Evolutionary conservation across 1,140 invertebrate genomes (phyloP).

Genomic region (Penaeus vannamei): DNA sequence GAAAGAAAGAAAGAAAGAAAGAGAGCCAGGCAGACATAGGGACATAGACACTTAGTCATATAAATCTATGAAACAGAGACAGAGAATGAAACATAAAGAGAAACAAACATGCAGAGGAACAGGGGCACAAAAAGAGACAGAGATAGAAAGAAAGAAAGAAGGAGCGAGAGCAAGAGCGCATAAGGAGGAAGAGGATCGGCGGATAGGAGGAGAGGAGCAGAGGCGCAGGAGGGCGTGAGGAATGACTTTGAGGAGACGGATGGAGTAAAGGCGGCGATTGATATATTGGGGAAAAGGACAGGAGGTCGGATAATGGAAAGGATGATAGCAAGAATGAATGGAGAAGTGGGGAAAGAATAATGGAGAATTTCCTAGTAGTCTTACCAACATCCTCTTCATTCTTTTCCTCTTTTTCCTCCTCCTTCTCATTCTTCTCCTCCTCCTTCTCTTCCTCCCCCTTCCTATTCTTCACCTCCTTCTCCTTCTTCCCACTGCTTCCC

Average conservation of each 20-base stretch:
- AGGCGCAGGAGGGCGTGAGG: too few species aligned
- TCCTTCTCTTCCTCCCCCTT: background rate
- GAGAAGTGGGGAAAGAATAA: background rate
- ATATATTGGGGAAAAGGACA: too few species aligned
- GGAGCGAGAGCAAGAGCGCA: background rate
- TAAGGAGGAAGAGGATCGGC: background rate
- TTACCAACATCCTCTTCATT: background rate
- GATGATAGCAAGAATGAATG: too few species aligned
- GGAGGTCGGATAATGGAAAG: too few species aligned
- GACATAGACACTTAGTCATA: background rate
- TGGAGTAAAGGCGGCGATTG: too few species aligned
- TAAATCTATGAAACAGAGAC: too few species aligned
- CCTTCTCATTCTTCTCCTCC: background rate
- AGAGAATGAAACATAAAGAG: background rate
- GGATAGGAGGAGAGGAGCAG: background rate
- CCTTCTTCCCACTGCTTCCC: too few species aligned
- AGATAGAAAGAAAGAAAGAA: background rate
- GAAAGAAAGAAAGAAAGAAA: too few species aligned
- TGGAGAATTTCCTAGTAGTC: background rate
- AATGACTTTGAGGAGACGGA: too few species aligned
- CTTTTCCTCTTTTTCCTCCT: background rate
- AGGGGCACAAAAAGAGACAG: background rate
- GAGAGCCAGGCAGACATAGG: background rate
- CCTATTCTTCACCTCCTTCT: background rate
- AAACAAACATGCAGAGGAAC: background rate